Evolutionary conservation across 2,113 vertebrate species (phyloP).

Genomic region (Gopherus evgoodei): DNA sequence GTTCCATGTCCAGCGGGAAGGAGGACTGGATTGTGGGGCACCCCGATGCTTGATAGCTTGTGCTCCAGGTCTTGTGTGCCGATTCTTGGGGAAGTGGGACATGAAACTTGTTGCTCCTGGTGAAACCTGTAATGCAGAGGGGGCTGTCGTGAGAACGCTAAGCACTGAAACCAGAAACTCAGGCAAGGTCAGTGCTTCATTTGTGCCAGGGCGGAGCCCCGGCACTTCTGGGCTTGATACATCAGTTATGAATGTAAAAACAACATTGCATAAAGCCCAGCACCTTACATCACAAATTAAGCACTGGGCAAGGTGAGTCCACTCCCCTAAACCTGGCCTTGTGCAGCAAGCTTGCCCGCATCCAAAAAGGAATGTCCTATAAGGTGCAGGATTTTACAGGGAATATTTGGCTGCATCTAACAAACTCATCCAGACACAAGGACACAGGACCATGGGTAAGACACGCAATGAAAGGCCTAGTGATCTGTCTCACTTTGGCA

Average conservation of each 20-base stretch:
- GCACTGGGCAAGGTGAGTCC: too few relatives aligned
- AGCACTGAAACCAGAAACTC: background rate
- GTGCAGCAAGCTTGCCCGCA: background rate
- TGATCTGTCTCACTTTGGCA: background rate
- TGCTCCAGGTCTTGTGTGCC: rapidly evolving
- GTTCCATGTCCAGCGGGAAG: rapidly evolving
- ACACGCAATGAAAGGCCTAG: background rate
- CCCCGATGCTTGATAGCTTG: background rate
- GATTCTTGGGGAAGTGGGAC: background rate
- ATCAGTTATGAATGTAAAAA: too few relatives aligned
- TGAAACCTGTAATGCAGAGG: background rate
- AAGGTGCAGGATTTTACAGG: background rate
- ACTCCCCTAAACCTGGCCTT: background rate
- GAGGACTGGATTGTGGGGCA: background rate
- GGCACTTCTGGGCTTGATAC: too few relatives aligned
- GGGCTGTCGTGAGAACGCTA: rapidly evolving
- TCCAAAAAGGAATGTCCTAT: background rate
- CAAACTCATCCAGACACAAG: background rate
- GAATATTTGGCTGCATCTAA: background rate
- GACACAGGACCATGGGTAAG: background rate
- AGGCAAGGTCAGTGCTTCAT: too few relatives aligned
- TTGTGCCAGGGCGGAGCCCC: too few relatives aligned
- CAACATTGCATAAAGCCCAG: too few relatives aligned
- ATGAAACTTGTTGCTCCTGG: background rate
- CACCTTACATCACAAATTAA: too few relatives aligned